phyloP scores from a whole-genome alignment of 2,797 vertebrate genomes.

The Cryptoblepharus egeriae region DNA sequence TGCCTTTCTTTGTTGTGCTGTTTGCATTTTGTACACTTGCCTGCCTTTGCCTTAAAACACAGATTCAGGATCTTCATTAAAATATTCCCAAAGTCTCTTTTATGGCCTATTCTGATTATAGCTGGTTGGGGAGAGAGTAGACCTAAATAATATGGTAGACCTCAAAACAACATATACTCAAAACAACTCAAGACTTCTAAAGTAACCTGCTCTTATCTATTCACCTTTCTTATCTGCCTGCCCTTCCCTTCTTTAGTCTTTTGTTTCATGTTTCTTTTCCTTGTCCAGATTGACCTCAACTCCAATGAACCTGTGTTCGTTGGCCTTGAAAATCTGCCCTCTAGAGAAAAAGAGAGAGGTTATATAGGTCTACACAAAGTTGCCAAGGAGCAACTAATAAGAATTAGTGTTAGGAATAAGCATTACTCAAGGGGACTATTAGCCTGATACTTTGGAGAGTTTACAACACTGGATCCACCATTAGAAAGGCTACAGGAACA shows the following conservation, averaged over 20 bases:
- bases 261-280: background rate
- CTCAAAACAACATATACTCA: background rate
- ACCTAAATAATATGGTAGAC: too few relatives aligned
- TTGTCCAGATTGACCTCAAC: background rate
- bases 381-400: too few relatives aligned
- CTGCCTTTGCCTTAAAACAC: background rate
- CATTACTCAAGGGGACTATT: too few relatives aligned
- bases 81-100: background rate
- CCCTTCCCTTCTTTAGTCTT: background rate
- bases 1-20: background rate
- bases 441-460: too few relatives aligned
- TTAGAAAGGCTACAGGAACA: too few relatives aligned
- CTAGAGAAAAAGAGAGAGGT: background rate
- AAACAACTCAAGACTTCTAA: background rate
- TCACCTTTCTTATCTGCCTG: background rate
- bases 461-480: too few relatives aligned
- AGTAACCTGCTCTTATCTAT: background rate
- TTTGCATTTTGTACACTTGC: background rate
- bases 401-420: too few relatives aligned
- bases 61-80: background rate
- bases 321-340: background rate
- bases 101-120: background rate
- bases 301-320: background rate
- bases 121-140: too few relatives aligned
- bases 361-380: too few relatives aligned